Evolutionary conservation across 2,113 vertebrate species (phyloP).

Genomic region (Calidris pygmaea): DNA sequence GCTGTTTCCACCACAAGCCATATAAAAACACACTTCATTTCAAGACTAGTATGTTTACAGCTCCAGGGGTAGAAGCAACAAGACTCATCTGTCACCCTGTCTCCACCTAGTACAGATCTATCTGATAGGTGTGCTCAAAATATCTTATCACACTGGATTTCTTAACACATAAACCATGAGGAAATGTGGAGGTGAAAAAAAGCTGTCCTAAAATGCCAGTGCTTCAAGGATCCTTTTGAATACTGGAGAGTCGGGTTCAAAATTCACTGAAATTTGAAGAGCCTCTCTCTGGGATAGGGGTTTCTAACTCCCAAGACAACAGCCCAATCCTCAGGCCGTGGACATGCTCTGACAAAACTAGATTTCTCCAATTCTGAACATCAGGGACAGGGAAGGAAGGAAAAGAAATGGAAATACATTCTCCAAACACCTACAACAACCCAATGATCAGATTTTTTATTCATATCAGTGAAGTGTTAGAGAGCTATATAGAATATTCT

Average conservation of each 20-base stretch:
- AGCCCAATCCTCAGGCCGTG: not conserved
- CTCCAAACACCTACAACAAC: not conserved
- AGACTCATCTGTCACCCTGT: conserved; percentile 36
- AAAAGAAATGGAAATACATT: not conserved
- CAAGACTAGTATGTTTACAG: conserved; percentile 8
- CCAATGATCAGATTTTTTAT: not conserved
- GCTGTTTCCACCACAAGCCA: not conserved
- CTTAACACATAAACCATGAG: not conserved
- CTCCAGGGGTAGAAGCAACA: conserved; percentile 3
- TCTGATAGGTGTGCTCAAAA: conserved; percentile 37
- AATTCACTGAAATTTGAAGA: not conserved
- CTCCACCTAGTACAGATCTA: conserved; percentile 8
- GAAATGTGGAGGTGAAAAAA: conserved; percentile 20
- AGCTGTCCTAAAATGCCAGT: not conserved
- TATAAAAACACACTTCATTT: not conserved
- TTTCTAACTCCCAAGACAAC: not conserved
- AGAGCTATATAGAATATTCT: not conserved
- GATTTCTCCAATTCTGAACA: not conserved
- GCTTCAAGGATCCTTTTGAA: not conserved
- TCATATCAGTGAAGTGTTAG: not conserved
- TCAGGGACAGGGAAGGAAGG: not conserved
- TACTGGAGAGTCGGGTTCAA: not conserved
- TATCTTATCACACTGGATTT: not conserved
- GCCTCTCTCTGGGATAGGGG: not conserved
- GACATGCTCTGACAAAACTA: not conserved